Conservation (phyloP, 2,113 vertebrate genomes). For the Sterrhoptilus dennistouni region DNA sequence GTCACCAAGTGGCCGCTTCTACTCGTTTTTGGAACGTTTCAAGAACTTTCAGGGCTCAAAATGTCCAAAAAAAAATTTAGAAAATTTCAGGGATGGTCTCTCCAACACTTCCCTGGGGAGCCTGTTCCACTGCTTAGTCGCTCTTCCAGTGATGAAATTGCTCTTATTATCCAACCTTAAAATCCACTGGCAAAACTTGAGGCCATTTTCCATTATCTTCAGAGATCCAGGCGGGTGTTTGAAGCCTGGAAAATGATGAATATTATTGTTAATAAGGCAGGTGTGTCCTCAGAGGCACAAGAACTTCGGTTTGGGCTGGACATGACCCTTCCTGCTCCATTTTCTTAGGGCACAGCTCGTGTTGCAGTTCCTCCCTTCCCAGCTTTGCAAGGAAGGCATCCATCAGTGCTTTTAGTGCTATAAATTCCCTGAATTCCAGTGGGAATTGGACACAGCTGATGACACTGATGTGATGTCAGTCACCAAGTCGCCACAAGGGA, state of each 20-base stretch:
- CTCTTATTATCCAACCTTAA: not conserved
- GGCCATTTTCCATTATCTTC: not conserved
- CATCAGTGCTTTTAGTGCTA: not conserved
- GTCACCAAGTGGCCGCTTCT: not conserved
- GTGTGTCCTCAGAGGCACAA: not conserved
- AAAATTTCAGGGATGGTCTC: not conserved
- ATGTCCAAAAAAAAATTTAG: not conserved
- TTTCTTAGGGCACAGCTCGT: not conserved
- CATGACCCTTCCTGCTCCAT: not conserved
- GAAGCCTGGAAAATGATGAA: not conserved
- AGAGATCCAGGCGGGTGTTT: not conserved
- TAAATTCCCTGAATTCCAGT: not conserved
- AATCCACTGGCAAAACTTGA: not conserved
- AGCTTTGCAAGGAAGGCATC: accelerated
- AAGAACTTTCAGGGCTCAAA: not conserved
- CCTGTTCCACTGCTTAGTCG: accelerated
- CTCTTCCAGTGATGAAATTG: not conserved
- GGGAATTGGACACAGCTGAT: not conserved
- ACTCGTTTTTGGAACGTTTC: not conserved
- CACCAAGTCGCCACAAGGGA: accelerated
- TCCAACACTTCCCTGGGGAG: not conserved
- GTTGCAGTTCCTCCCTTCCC: not conserved
- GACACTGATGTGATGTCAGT: too few relatives aligned
- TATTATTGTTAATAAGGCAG: not conserved
- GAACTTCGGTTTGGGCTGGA: not conserved